Evolutionary conservation across 1,140 invertebrate species (phyloP), one percentile per base, ranked within the genome.

Genomic region (Heliothis virescens): DNA sequence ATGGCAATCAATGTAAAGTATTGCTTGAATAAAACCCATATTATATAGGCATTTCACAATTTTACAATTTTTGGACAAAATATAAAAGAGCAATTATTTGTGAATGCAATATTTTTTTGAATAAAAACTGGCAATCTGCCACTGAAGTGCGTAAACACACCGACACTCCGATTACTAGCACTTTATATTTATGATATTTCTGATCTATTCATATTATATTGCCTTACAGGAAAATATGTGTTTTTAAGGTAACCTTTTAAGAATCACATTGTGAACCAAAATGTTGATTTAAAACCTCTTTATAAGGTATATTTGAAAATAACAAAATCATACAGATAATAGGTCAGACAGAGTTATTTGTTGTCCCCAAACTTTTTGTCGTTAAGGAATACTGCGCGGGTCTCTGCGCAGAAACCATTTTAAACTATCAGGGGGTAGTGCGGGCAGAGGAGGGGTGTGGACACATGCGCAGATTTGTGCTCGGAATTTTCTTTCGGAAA

Each of bases 91-190:
- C 41, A 65, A 65, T 48, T 48, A 18, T 65, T 21, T 21, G 62
- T 48, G 11, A 48, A 65, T 65, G 12, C 18, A 65, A n/a, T n/a
- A n/a, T n/a, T 26, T 26, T 26, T 26, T 26, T n/a, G 21, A 18
- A 47, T 10, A 57, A 63, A 18, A 16, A 11, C 63, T 67, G 63
- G 63, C 63, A 67, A 18, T 18, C 18, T 67, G 63, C 63, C 63
- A 67, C 34, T 11, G 34, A 18, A 18, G 4, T 65, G 29, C 34
- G 29, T 63, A 18, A 18, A 47, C 11, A 65, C 41, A 48, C 34
- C 12, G 10, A 41, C 16, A 21, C 7, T 16, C 15, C 3, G 62
- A 67, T 65, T 16, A 65, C 34, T 13, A 65, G 62, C 63, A 48
- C 41, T 65, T 48, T 48, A 67, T 67, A 48, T 67, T 67, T 67